Percentiles rank a stretch among this genome's conserved stretches.
Conservation (phyloP, 2,888 invertebrate genomes). For the Hyposoter didymator region DNA sequence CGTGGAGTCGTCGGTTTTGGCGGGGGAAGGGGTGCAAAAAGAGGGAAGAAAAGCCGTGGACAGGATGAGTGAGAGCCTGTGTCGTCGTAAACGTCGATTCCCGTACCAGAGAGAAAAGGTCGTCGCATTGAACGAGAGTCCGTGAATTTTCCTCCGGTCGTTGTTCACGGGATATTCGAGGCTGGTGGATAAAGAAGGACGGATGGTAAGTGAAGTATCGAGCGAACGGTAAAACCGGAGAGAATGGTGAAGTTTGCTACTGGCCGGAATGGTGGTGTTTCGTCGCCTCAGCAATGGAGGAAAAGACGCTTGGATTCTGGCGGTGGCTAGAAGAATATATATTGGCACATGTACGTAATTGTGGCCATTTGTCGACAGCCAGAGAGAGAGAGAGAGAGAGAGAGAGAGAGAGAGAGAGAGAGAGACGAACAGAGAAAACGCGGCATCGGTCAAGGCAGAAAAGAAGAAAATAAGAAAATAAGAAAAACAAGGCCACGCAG, state of each 20-base stretch:
- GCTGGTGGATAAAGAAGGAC: conserved; percentile 29
- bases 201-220: conserved; percentile 59
- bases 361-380: conserved; percentile 79
- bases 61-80: conserved; percentile 64
- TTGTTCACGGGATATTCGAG: conserved; percentile 20
- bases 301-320: conserved; percentile 34
- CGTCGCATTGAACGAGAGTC: conserved; percentile 59
- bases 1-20: conserved; percentile 18
- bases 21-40: conserved; percentile 16
- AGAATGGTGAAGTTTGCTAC: conserved; percentile 58
- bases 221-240: conserved; percentile 61
- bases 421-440: conserved; percentile 38
- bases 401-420: conserved; percentile 60
- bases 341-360: conserved; percentile 81
- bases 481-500: neutral
- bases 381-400: conserved; percentile 61
- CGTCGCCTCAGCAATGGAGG: conserved; percentile 55
- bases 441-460: conserved; percentile 3
- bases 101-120: conserved; percentile 47
- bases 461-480: conserved; percentile 6
- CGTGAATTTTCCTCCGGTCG: conserved; percentile 60
- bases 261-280: conserved; percentile 38
- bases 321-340: conserved; percentile 73
- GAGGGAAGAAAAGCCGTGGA: conserved; percentile 43
- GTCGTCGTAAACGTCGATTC: conserved; percentile 68